Conservation (phyloP, 2,113 vertebrate genomes). For the Nicator chloris region DNA sequence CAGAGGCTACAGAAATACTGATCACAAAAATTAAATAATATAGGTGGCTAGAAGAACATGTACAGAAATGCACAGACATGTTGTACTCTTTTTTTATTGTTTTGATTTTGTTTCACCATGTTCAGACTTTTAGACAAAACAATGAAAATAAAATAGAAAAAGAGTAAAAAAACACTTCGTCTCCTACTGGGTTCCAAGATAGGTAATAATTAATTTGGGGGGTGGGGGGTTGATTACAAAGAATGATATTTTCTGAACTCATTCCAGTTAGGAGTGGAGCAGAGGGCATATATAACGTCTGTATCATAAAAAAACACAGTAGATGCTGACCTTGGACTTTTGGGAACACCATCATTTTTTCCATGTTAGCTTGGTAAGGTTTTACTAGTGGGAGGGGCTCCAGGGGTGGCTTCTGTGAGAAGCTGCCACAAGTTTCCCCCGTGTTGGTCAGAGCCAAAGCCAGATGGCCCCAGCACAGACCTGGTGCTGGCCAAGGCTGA, state of each 20-base stretch:
- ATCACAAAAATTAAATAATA: neutral
- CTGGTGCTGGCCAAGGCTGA: neutral
- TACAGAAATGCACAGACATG: neutral
- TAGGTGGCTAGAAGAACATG: neutral
- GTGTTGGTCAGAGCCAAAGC: neutral
- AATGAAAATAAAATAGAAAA: neutral
- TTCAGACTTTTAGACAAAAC: neutral
- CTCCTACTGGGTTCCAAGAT: neutral
- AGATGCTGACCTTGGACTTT: neutral
- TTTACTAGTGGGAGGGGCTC: neutral
- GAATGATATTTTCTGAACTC: neutral
- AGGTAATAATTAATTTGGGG: neutral
- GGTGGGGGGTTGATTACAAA: too few species aligned
- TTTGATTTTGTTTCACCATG: neutral
- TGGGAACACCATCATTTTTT: neutral
- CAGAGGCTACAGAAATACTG: neutral
- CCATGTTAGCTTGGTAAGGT: neutral
- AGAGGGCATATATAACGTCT: neutral
- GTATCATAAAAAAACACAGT: neutral
- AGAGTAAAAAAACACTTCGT: rapidly evolving
- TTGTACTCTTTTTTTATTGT: neutral
- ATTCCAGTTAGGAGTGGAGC: neutral
- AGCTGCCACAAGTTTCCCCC: neutral
- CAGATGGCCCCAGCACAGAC: neutral
- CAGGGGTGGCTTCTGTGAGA: neutral